These are phyloP conservation scores for Mustela lutreola DNA, from an alignment of 2,113 vertebrate genomes.

Conservation along the genomic window DNA sequence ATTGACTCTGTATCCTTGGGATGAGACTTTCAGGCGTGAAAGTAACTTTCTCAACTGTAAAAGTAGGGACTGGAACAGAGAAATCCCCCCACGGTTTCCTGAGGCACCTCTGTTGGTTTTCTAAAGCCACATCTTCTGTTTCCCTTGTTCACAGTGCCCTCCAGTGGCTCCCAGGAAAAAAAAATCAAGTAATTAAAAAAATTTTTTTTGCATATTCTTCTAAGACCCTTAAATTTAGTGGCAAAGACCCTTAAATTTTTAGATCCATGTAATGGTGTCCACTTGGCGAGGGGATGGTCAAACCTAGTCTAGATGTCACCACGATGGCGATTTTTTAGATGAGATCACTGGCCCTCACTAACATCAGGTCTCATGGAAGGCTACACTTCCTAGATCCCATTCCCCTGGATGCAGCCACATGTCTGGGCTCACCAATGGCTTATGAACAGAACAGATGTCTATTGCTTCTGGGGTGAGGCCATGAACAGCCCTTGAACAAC, in stretches of 20 bases:
- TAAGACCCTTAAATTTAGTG: neutral
- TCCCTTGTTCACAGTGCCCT: conserved; percentile 70
- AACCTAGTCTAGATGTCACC: neutral
- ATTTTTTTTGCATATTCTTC: neutral
- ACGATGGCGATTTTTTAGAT: neutral
- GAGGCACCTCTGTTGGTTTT: no score
- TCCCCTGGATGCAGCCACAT: rapidly evolving
- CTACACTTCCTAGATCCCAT: neutral
- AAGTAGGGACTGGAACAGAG: neutral
- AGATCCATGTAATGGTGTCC: neutral
- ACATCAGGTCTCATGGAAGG: neutral
- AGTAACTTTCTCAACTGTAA: neutral
- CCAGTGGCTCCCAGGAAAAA: conserved; percentile 57
- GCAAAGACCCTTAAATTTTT: neutral
- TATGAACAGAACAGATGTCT: neutral
- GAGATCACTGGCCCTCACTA: neutral
- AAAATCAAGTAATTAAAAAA: neutral
- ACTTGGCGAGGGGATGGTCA: neutral
- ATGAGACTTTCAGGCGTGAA: neutral
- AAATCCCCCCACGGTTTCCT: neutral
- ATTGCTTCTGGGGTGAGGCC: neutral
- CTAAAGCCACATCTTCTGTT: neutral
- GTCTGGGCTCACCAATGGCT: neutral
- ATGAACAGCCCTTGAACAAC: neutral
- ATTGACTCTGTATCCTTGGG: neutral